Evolutionary conservation across 2,888 invertebrate species (phyloP).

Genomic region (Oeneis ivallda): DNA sequence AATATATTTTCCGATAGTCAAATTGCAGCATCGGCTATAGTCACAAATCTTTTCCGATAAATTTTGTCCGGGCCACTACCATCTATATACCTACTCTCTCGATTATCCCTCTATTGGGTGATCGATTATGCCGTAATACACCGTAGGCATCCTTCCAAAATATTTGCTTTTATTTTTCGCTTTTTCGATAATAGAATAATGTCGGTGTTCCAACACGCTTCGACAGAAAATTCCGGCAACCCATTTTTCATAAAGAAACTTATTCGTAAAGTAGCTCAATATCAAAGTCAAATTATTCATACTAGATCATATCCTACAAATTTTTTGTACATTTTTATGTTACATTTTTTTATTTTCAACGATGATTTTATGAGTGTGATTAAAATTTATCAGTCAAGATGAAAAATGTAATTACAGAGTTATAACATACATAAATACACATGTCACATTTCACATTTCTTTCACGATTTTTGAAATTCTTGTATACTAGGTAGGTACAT

Average conservation of each 20-base stretch:
- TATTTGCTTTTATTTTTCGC: constrained; percentile 29
- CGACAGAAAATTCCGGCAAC: constrained; percentile 9
- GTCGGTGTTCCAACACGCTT: background rate
- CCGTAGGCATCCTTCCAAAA: constrained; percentile 33
- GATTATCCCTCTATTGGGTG: constrained; percentile 46
- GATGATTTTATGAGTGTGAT: too few species aligned
- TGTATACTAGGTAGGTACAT: too few species aligned
- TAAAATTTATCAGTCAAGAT: too few species aligned
- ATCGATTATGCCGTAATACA: constrained; percentile 35
- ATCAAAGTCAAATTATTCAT: too few species aligned
- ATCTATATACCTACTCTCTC: constrained; percentile 48
- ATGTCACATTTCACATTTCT: too few species aligned
- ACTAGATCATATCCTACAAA: too few species aligned
- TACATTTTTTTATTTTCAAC: too few species aligned
- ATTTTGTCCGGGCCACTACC: constrained; percentile 60
- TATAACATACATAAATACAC: too few species aligned
- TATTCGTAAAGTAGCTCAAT: too few species aligned
- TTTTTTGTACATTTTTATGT: too few species aligned
- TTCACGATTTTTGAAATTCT: too few species aligned
- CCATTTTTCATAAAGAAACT: constrained; percentile 1
- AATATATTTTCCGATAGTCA: constrained; percentile 78
- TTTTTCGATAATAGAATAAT: constrained; percentile 17
- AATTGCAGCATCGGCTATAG: constrained; percentile 71
- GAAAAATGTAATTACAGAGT: too few species aligned
- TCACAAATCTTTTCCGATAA: constrained; percentile 75